A percentile compares a stretch with the other conserved stretches of the same genome.
Evolutionary conservation across 2,888 invertebrate species (phyloP).

Genomic region (Cheilosia impressa): DNA sequence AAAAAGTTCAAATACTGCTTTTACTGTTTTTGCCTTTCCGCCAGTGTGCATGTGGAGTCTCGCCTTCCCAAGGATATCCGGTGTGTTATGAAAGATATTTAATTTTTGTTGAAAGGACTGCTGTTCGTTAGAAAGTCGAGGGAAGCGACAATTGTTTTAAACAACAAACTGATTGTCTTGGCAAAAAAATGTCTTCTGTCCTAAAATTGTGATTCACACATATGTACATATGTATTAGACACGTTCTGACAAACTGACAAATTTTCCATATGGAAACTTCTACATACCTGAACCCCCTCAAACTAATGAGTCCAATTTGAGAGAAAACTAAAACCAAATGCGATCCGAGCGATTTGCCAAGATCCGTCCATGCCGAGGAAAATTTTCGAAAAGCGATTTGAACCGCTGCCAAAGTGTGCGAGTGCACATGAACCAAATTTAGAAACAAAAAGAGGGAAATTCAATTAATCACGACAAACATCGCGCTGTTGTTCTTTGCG

Average conservation of each 20-base stretch:
- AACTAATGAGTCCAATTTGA: constrained; percentile 52
- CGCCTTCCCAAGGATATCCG: constrained; percentile 34
- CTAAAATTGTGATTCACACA: constrained; percentile 17
- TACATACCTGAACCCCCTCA: constrained; percentile 20
- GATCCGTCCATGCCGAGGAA: constrained; percentile 47
- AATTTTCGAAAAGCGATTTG: constrained; percentile 29
- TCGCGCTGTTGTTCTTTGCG: constrained; percentile 32
- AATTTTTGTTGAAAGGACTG: background rate
- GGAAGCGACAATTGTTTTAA: constrained; percentile 31
- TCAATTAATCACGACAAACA: constrained; percentile 60
- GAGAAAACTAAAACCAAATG: constrained; percentile 52
- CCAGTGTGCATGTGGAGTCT: constrained; percentile 1
- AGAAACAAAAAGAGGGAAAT: constrained; percentile 44
- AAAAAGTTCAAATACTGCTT: constrained; percentile 11
- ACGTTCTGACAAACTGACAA: background rate
- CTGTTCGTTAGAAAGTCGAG: no score
- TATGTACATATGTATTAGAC: background rate
- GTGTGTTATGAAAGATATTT: background rate
- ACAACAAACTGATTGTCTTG: constrained; percentile 27
- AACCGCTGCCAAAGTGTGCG: constrained; percentile 50
- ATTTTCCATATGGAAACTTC: background rate
- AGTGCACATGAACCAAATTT: constrained; percentile 35
- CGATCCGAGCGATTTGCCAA: constrained; percentile 40
- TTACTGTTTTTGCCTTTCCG: background rate
- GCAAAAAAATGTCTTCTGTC: background rate